Evolutionary conservation across 2,888 invertebrate genomes (phyloP), one percentile per base, ranked within the genome.

Genomic region (Coremacera marginata): DNA sequence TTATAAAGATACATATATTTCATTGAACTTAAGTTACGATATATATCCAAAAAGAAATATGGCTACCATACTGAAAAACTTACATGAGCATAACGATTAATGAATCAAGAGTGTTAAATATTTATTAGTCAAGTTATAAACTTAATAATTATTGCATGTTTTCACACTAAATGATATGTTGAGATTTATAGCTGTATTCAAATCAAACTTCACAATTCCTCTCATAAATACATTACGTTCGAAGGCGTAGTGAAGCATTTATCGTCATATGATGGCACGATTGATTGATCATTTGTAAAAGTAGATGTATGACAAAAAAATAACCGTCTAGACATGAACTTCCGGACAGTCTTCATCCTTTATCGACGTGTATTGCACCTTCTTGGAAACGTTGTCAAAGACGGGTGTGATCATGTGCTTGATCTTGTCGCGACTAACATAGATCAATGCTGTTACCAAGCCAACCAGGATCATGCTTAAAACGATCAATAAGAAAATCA

Each of bases 311-410:
- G 31, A 4, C 3, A 31, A 31, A 0, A 44, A 14, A 44, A 37
- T 5, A 37, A 37, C 37, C 0, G 16, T 16, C 84, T 87, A 89
- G 79, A 89, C 89, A 81, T 89, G 89, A 67, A 90, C 90, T 80
- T 90, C 90, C 71, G 89, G 88, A 81, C 88, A 90, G 77, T 92
- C 92, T 80, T 91, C 91, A 81, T 92, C 92, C 77, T 91, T 91
- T 82, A 94, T 94, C 9, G 93, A 93, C 0, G 94, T 94, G 83
- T 94, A 94, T 80, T 94, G 93, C 52, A 94, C 94, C 86, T 94
- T 93, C 84, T 93, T 91, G 52, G 93, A 91, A 55, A 94, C 92
- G 75, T 92, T 91, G 81, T 93, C 92, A 67, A 94, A 90, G 44
- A 94, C 90, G 0, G 94, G 93, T 44, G 90, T 90, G 57, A 93